Evolutionary conservation across 2,113 vertebrate genomes (phyloP).

Genomic region (Mustela lutreola): DNA sequence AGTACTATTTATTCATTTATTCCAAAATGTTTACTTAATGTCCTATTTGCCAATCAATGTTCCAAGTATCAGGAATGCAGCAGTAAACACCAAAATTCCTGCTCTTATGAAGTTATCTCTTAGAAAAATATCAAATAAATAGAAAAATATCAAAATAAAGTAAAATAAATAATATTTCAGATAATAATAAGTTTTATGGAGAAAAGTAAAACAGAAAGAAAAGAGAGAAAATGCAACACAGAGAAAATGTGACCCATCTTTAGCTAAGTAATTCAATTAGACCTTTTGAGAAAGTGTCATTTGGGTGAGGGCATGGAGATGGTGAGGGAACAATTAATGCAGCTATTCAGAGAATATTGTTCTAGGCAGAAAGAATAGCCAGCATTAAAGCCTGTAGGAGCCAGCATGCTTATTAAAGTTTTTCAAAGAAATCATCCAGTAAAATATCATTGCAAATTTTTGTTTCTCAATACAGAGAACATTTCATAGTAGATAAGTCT

Average conservation of each 20-base stretch:
- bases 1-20: neutral
- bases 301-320: neutral
- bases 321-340: neutral
- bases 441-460: neutral
- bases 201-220: neutral
- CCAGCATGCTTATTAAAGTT: neutral
- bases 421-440: neutral
- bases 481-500: neutral
- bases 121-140: neutral
- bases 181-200: neutral
- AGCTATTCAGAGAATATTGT: neutral
- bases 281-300: neutral
- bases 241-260: neutral
- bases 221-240: neutral
- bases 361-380: neutral
- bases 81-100: neutral
- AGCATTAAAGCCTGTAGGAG: neutral
- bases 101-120: neutral
- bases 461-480: neutral
- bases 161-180: neutral
- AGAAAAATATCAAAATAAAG: neutral
- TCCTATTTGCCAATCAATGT: neutral
- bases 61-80: neutral
- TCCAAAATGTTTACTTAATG: neutral
- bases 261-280: neutral